Conservation (phyloP, 2,113 vertebrate species). For the Eptesicus fuscus region DNA sequence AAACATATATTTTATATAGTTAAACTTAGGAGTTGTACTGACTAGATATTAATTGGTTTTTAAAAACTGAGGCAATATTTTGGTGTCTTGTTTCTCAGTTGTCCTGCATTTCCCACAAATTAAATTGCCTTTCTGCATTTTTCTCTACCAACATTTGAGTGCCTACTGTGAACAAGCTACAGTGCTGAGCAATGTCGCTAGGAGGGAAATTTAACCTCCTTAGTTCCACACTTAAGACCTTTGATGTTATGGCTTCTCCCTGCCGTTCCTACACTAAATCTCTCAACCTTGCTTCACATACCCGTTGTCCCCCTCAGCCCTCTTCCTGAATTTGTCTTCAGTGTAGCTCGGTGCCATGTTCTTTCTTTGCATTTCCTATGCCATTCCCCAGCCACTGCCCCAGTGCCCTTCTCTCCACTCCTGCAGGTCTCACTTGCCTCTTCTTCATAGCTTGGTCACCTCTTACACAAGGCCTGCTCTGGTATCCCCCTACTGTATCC, state of each 20-base stretch:
- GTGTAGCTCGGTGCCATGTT: neutral
- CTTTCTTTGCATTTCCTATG: neutral
- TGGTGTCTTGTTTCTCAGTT: neutral
- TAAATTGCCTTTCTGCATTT: neutral
- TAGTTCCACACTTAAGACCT: neutral
- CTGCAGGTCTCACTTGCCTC: neutral
- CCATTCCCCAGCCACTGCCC: neutral
- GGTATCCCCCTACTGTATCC: too few relatives aligned
- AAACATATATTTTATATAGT: slow-evolving; percentile 3
- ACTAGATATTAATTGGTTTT: neutral
- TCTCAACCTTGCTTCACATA: neutral
- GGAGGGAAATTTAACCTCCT: neutral
- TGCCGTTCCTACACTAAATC: neutral
- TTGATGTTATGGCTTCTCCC: neutral
- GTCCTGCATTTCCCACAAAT: neutral
- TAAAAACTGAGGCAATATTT: neutral
- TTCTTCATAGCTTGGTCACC: neutral
- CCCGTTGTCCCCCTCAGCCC: neutral
- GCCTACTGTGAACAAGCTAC: neutral
- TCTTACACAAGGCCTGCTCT: neutral
- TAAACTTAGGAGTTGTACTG: neutral
- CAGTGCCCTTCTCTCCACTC: neutral
- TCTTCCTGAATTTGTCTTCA: neutral
- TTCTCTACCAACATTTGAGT: neutral
- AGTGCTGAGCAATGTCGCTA: neutral